These are phyloP conservation scores for Plebejus melissa DNA, from an alignment of 2,888 invertebrate species.

Conservation along the genomic window DNA sequence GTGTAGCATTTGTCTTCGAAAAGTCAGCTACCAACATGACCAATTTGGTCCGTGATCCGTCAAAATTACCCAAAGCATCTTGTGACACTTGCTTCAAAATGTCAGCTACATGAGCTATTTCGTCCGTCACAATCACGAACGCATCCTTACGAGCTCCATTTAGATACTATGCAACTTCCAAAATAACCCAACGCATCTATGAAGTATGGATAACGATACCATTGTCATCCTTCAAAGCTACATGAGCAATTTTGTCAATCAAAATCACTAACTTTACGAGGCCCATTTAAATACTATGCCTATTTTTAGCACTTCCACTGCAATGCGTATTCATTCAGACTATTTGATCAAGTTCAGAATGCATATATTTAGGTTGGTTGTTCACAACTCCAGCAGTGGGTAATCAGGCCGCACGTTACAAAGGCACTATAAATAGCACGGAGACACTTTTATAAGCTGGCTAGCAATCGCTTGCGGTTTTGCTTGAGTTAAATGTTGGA, in stretches of 20 bases:
- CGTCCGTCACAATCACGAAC: too few relatives aligned
- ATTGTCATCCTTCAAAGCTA: neutral
- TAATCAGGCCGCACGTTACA: constrained; percentile 6
- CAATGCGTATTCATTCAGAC: constrained; percentile 5
- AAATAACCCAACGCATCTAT: too few relatives aligned
- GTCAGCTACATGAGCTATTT: too few relatives aligned
- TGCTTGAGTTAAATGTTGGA: neutral
- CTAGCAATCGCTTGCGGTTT: neutral
- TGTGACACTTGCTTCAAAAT: too few relatives aligned
- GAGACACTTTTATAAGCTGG: neutral
- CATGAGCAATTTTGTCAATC: neutral
- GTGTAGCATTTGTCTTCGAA: too few relatives aligned
- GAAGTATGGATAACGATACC: too few relatives aligned
- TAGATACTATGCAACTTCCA: neutral
- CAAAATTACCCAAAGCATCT: neutral
- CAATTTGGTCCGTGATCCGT: neutral
- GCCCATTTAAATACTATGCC: neutral
- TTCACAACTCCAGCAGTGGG: neutral
- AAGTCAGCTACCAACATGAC: neutral
- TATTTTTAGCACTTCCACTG: constrained; percentile 2
- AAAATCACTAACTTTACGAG: neutral
- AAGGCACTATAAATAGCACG: neutral
- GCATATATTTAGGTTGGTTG: constrained; percentile 6
- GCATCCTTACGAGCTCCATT: neutral
- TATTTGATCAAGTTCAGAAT: neutral